Evolutionary conservation across 2,888 invertebrate species (phyloP).

Genomic region (Dendrolimus houi): DNA sequence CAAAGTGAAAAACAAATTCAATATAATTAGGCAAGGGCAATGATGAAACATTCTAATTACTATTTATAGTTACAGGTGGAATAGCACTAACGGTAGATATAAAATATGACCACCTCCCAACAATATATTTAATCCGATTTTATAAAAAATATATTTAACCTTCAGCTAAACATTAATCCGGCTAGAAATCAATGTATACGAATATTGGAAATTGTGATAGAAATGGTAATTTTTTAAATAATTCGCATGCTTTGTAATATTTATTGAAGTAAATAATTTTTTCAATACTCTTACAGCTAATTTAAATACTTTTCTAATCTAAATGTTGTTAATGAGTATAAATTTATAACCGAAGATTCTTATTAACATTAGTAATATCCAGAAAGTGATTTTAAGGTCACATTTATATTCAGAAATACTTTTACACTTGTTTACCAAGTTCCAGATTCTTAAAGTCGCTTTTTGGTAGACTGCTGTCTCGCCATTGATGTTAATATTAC

Average conservation of each 20-base stretch:
- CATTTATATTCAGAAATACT: too few relatives aligned
- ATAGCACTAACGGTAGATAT: too few relatives aligned
- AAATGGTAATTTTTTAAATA: not conserved
- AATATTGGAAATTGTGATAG: not conserved
- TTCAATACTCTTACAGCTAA: not conserved
- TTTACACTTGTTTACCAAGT: too few relatives aligned
- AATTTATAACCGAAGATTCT: too few relatives aligned
- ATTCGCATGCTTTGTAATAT: not conserved
- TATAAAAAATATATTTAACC: not conserved
- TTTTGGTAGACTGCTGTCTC: too few relatives aligned
- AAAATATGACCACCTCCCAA: not conserved
- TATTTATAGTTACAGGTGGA: too few relatives aligned
- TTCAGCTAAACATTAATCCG: not conserved
- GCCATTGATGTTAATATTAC: not conserved
- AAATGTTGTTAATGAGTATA: not conserved
- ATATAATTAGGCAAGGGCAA: too few relatives aligned
- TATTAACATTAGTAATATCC: too few relatives aligned
- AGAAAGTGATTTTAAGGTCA: too few relatives aligned
- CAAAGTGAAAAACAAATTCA: too few relatives aligned
- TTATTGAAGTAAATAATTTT: not conserved
- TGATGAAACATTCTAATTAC: too few relatives aligned
- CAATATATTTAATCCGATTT: not conserved
- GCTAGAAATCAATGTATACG: not conserved
- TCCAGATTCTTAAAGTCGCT: too few relatives aligned
- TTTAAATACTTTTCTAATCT: not conserved